phyloP scores from a whole-genome alignment of 2,113 vertebrate genomes.

The Rafetus swinhoei region DNA sequence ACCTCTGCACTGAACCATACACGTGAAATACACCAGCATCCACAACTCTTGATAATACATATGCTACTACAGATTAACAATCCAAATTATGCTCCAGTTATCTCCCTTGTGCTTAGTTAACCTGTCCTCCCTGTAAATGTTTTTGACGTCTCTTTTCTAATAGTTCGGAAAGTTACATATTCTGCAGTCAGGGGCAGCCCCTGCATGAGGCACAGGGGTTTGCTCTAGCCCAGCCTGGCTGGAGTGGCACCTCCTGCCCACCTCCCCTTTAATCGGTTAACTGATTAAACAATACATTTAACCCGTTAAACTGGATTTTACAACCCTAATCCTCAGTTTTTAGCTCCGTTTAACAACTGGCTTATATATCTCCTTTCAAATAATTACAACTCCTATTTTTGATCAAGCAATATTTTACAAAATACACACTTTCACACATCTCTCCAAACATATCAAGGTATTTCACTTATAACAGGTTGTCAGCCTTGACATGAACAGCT shows the following conservation, averaged over 20 bases:
- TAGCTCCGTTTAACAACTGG: neutral
- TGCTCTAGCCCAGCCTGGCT: too few species aligned
- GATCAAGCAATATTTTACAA: neutral
- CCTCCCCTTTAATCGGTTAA: too few species aligned
- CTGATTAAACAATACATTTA: too few species aligned
- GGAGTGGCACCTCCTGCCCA: too few species aligned
- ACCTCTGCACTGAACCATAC: neutral
- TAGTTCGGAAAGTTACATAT: neutral
- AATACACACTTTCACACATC: neutral
- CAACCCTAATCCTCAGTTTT: neutral
- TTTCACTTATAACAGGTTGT: neutral
- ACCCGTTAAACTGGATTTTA: too few species aligned
- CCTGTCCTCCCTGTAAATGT: neutral
- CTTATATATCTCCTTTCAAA: neutral
- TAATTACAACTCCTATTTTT: neutral
- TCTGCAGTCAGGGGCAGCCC: neutral
- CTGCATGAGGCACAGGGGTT: too few species aligned
- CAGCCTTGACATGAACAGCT: neutral
- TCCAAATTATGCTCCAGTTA: neutral
- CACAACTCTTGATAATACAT: neutral
- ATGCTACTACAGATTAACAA: neutral
- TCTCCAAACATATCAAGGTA: neutral
- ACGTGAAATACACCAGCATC: neutral
- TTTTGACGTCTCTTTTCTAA: neutral
- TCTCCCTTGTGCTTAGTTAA: neutral